Evolutionary conservation across 2,888 invertebrate species (phyloP), one percentile per base, ranked within the genome.

Genomic region (Candidula unifasciata): DNA sequence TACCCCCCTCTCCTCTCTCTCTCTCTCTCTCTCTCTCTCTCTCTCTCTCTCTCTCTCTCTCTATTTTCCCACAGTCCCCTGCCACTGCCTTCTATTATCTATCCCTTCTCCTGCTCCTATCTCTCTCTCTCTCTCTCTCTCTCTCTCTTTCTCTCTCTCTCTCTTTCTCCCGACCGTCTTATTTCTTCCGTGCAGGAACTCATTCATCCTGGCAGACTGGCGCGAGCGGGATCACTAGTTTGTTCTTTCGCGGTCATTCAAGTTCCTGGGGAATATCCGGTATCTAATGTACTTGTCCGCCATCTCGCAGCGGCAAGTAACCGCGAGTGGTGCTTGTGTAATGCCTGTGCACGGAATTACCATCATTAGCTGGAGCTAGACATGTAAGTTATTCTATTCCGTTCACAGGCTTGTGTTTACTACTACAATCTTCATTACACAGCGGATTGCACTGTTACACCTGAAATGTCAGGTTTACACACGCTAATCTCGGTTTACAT

Each of bases 131-230:
- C 35, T 44, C 74, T 44, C 44, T 44, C 30, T 71, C 71, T 35
- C 35, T 35, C 71, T 71, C 71, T 33, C 30, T 33, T 30, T 71
- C 71, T 77, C 44, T 44, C 44, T 44, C 44, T 44, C 44, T 44
- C 64, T 80, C 27, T 30, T 52, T 69, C 69, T 80, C 33, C 52
- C 77, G 10, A 8, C 54, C 33, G 24, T 77, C 27, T 54, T 3
- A 30, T 57, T 52, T 57, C 77, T 77, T 21, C 30, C 30, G 30
- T 68, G 27, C 30, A 30, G 27, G 54, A 54, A 76, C 54, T 27
- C 54, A 76, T 76, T 37, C 71, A 71, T 71, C 21, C 24, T 37
- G 71, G 5, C 37, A 71, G 71, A 71, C 37, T 71, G 37, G 71
- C 71, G 37, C 37, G 37, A 35, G 71, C 24, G 35, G 37, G 71